Conservation (phyloP, 2,113 vertebrate genomes). For the Psilopsiagon aymara region DNA sequence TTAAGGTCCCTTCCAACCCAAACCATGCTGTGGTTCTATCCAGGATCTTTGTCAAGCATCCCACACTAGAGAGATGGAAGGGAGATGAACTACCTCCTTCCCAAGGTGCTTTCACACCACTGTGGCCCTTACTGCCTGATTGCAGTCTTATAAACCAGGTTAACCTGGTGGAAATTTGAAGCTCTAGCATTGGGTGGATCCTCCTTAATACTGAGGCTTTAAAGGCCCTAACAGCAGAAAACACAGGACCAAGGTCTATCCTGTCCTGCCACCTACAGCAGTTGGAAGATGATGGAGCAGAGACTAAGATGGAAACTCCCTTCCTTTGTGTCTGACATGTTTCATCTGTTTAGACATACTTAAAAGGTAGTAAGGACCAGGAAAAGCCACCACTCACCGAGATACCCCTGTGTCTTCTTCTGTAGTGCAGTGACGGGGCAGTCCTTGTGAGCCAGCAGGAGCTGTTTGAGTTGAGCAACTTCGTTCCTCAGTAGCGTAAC, state of each 20-base stretch:
- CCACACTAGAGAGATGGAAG: too few relatives aligned
- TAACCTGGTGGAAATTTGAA: background rate
- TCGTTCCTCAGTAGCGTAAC: conserved; percentile 95
- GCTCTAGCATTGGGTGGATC: background rate
- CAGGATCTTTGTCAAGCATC: accelerated
- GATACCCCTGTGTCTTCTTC: conserved; percentile 88
- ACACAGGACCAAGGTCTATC: background rate
- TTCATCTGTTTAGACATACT: background rate
- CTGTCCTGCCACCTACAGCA: background rate
- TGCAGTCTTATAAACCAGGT: accelerated
- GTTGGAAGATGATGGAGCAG: background rate
- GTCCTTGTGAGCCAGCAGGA: conserved; percentile 97
- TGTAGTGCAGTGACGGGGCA: conserved; percentile 96
- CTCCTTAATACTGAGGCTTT: accelerated
- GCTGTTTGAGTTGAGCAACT: conserved; percentile 97
- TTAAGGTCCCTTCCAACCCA: background rate
- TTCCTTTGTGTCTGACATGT: background rate
- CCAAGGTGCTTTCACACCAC: background rate
- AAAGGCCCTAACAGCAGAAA: background rate
- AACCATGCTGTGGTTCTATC: background rate
- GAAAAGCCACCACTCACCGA: conserved; percentile 67
- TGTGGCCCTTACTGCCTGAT: background rate
- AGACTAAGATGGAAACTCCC: background rate
- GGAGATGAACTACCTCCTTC: background rate
- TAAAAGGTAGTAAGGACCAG: too few relatives aligned